These are phyloP conservation scores for Xanthia togata DNA, from an alignment of 2,888 invertebrate species.

Conservation along the genomic window DNA sequence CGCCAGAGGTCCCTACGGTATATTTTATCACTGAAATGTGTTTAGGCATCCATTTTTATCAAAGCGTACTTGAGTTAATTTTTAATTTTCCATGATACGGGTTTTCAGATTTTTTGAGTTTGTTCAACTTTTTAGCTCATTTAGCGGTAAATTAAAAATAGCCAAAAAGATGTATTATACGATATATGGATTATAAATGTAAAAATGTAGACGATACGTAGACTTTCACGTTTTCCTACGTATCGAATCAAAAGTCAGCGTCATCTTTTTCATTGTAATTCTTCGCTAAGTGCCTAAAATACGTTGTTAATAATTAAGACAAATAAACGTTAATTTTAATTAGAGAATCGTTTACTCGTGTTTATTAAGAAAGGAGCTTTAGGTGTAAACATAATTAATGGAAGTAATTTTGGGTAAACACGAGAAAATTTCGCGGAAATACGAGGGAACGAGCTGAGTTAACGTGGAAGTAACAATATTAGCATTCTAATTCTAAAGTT, in stretches of 20 bases:
- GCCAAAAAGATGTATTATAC: too few relatives aligned
- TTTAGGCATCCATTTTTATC: background rate
- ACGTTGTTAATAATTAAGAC: background rate
- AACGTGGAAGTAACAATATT: conserved; percentile 13
- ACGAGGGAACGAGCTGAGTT: background rate
- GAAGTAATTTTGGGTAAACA: conserved; percentile 16
- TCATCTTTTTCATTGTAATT: background rate
- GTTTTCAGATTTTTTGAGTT: background rate
- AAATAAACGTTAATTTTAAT: conserved; percentile 23
- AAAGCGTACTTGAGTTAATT: background rate
- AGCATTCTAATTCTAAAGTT: background rate
- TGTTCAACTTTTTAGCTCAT: background rate
- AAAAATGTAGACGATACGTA: too few relatives aligned
- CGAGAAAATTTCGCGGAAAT: conserved; percentile 1
- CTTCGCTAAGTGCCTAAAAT: background rate
- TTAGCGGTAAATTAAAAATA: background rate
- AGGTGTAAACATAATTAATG: conserved; percentile 33
- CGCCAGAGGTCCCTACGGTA: background rate
- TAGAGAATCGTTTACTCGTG: background rate
- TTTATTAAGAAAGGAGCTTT: conserved; percentile 12
- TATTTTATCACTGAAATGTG: background rate
- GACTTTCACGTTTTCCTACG: too few relatives aligned
- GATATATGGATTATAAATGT: too few relatives aligned
- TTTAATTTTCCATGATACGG: background rate
- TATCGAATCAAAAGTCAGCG: background rate